phyloP scores from a whole-genome alignment of 2,797 vertebrate genomes.

The Chiroxiphia lanceolata region DNA sequence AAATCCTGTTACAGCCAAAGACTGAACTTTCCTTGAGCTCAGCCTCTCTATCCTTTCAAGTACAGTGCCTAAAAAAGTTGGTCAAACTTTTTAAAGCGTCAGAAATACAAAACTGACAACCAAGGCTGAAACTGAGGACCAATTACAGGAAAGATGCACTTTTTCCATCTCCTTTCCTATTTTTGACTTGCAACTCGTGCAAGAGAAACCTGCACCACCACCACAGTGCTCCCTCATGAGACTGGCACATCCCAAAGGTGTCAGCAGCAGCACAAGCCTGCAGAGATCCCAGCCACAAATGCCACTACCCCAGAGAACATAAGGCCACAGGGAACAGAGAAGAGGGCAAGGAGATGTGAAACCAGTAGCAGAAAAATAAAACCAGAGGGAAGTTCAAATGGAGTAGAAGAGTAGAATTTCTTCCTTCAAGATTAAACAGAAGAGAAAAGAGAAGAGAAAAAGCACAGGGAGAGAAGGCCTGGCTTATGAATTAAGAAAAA shows the following conservation, averaged over 20 bases:
- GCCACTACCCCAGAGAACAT: background rate
- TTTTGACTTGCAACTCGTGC: background rate
- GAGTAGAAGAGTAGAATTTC: background rate
- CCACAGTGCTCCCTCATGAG: background rate
- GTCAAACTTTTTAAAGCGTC: background rate
- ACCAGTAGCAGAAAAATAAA: background rate
- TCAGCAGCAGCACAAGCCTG: background rate
- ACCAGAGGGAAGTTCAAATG: background rate
- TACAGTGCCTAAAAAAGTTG: background rate
- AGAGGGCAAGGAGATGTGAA: background rate
- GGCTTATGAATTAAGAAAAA: background rate
- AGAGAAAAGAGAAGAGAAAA: slow-evolving; percentile 3
- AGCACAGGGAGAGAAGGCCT: slow-evolving; percentile 7
- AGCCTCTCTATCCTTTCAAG: background rate
- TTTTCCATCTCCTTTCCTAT: background rate
- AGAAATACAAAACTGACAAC: background rate
- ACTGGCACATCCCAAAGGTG: background rate
- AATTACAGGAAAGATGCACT: background rate
- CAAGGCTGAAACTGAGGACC: background rate
- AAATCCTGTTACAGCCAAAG: background rate
- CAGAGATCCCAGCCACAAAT: background rate
- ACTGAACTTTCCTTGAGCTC: background rate
- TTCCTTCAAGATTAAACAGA: background rate
- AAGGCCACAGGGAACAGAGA: background rate
- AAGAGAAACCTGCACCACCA: background rate